These are phyloP conservation scores for Scolopax mira DNA, from an alignment of 2,113 vertebrate species.

Conservation along the genomic window DNA sequence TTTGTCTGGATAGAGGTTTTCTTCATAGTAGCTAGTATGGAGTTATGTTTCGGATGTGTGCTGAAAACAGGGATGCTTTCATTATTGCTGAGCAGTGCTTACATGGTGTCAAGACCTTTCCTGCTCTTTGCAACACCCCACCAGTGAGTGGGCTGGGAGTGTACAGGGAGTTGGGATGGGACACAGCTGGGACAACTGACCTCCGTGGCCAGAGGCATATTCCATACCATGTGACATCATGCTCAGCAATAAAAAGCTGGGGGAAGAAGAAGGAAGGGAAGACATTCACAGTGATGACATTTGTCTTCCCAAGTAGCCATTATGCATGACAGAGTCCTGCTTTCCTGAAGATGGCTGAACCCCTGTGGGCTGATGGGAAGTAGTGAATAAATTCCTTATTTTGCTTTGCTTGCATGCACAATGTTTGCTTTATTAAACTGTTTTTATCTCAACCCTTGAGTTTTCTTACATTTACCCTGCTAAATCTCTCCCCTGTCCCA, in stretches of 20 bases:
- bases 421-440: not conserved
- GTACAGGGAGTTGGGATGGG: not conserved
- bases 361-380: not conserved
- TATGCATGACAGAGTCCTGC: not conserved
- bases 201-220: not conserved
- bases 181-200: not conserved
- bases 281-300: not conserved
- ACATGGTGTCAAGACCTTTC: not conserved
- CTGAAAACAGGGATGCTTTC: not conserved
- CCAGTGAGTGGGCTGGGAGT: rapidly evolving
- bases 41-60: not conserved
- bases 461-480: not conserved
- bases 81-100: not conserved
- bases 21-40: not conserved
- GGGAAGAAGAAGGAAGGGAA: not conserved
- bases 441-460: not conserved
- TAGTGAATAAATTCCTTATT: not conserved
- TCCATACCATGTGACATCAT: rapidly evolving
- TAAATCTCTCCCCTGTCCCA: not conserved
- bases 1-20: not conserved
- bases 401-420: rapidly evolving
- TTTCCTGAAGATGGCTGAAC: not conserved
- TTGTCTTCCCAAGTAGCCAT: not conserved
- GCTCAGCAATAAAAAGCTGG: not conserved
- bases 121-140: too few relatives aligned